phyloP scores from a whole-genome alignment of 2,888 invertebrate genomes.

The Thereva unica region DNA sequence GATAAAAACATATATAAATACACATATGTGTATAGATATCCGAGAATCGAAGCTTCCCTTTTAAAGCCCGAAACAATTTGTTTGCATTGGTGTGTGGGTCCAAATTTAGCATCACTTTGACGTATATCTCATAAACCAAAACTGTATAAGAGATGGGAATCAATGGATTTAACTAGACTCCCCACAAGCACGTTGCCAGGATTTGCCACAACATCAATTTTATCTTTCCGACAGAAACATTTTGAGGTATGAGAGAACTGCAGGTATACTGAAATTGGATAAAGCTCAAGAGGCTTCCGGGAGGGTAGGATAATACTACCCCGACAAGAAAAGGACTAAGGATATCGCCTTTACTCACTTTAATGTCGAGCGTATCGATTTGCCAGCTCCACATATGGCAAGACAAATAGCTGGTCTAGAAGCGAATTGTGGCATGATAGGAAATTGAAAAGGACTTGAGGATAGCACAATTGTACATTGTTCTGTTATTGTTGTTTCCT shows the following conservation, averaged over 20 bases:
- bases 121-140: constrained; percentile 13
- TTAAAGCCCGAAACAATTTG: too few species aligned
- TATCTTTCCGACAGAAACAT: constrained; percentile 29
- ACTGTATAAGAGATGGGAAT: constrained; percentile 15
- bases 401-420: constrained; percentile 30
- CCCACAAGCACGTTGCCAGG: constrained; percentile 38
- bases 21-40: neutral
- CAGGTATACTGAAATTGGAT: constrained; percentile 41
- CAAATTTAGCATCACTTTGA: constrained; percentile 1
- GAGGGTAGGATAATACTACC: constrained; percentile 16
- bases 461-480: too few species aligned
- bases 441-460: constrained; percentile 19
- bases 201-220: constrained; percentile 41
- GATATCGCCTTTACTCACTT: constrained; percentile 36
- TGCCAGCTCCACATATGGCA: constrained; percentile 31
- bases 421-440: neutral
- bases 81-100: neutral
- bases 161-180: constrained; percentile 36
- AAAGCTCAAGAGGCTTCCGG: constrained; percentile 38
- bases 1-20: constrained; percentile 17
- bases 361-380: constrained; percentile 40
- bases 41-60: too few species aligned
- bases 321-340: constrained; percentile 28
- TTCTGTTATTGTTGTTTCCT: neutral
- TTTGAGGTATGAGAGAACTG: constrained; percentile 17